These are phyloP conservation scores for Trigoniulus corallinus DNA, from an alignment of 1,140 invertebrate species.

Conservation along the genomic window DNA sequence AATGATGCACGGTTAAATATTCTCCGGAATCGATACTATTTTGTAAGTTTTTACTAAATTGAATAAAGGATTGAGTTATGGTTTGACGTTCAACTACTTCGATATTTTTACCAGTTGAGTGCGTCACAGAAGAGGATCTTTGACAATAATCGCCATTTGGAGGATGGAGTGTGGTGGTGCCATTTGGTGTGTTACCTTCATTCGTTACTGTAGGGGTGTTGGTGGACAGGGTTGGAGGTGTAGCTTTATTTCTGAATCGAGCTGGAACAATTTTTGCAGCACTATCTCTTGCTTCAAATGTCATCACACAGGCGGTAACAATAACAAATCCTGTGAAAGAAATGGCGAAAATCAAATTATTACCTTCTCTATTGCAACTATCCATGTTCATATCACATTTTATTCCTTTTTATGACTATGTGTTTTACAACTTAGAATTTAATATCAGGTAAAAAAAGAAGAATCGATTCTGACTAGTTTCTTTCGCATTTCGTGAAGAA, in stretches of 20 bases:
- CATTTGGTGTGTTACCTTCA: neutral
- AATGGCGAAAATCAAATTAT: no score
- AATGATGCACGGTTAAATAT: no score
- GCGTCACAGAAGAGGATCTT: constrained; percentile 13
- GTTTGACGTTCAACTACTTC: constrained; percentile 34
- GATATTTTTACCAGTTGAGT: constrained; percentile 33
- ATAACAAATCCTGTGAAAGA: constrained; percentile 73
- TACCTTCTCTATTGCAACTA: no score
- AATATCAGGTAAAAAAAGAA: neutral
- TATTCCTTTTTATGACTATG: neutral
- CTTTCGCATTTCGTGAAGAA: no score
- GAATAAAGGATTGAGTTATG: constrained; percentile 47
- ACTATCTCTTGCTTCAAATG: constrained; percentile 72
- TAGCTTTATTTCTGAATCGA: constrained; percentile 35
- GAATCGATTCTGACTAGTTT: no score
- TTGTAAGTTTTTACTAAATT: constrained; percentile 45
- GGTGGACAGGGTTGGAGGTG: constrained; percentile 12
- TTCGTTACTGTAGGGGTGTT: neutral
- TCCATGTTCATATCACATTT: no score
- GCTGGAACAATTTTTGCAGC: constrained; percentile 72
- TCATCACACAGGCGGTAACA: constrained; percentile 86
- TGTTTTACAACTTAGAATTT: neutral
- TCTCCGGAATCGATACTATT: constrained; percentile 20
- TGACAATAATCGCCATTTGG: constrained; percentile 16
- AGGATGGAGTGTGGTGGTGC: constrained; percentile 5